These are phyloP conservation scores for Nothocercus nigrocapillus DNA, from an alignment of 2,113 vertebrate genomes.

Conservation along the genomic window DNA sequence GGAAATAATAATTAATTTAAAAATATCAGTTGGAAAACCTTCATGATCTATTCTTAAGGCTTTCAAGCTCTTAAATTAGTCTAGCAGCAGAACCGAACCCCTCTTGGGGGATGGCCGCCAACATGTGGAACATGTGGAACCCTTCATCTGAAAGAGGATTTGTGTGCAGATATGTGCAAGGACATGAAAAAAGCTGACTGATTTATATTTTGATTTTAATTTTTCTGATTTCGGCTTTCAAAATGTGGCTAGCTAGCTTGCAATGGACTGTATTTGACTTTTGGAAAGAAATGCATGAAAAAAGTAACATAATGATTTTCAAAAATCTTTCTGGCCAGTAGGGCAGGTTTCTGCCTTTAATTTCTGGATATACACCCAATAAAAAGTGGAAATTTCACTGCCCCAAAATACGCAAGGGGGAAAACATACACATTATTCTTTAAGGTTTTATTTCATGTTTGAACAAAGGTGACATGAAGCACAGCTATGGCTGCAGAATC, in stretches of 20 bases:
- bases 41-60: not conserved
- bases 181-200: not conserved
- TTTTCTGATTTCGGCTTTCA: not conserved
- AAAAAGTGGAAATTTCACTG: not conserved
- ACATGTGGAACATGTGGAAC: not conserved
- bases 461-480: not conserved
- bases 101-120: not conserved
- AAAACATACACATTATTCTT: not conserved
- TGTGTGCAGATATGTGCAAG: not conserved
- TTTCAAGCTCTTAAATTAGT: not conserved
- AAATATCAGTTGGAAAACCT: not conserved
- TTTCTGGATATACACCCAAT: not conserved
- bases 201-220: not conserved
- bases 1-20: not conserved
- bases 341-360: not conserved
- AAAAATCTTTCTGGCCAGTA: not conserved
- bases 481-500: conserved; percentile 16
- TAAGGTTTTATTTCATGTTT: not conserved
- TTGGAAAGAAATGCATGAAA: not conserved
- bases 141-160: not conserved
- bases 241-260: not conserved
- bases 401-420: not conserved
- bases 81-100: not conserved
- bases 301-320: not conserved
- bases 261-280: not conserved